A percentile compares a stretch with the other conserved stretches of the same genome.
Evolutionary conservation across 1,140 invertebrate species (phyloP).

Genomic region (Drosophila quadrilineata): DNA sequence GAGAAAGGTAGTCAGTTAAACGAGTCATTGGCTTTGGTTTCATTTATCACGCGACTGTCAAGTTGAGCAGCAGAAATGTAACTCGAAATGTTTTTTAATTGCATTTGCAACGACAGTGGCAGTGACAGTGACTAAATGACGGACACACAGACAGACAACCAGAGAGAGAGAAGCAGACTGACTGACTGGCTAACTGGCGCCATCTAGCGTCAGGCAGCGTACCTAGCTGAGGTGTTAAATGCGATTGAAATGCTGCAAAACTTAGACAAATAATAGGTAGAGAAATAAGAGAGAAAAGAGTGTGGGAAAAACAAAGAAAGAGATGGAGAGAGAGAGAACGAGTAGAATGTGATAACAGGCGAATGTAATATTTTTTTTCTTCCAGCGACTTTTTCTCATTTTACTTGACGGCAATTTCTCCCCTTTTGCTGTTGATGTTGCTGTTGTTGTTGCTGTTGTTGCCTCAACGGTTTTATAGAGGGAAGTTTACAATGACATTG

Average conservation of each 20-base stretch:
- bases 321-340: background rate
- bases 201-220: slow-evolving; percentile 11
- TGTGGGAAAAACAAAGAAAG: background rate
- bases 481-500: slow-evolving; percentile 54
- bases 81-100: slow-evolving; percentile 77
- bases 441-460: too few relatives aligned
- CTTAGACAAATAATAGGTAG: background rate
- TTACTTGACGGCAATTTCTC: too few relatives aligned
- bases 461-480: background rate
- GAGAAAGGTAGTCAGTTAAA: slow-evolving; percentile 35
- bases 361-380: too few relatives aligned
- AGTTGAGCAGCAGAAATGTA: slow-evolving; percentile 61
- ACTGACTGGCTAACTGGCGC: slow-evolving; percentile 1
- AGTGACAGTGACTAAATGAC: too few relatives aligned
- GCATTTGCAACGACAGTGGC: slow-evolving; percentile 53
- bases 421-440: too few relatives aligned
- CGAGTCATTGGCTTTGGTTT: slow-evolving; percentile 56
- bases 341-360: background rate
- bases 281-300: background rate
- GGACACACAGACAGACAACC: too few relatives aligned
- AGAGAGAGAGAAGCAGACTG: background rate
- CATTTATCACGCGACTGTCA: slow-evolving; percentile 73
- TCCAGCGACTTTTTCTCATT: background rate
- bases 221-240: slow-evolving; percentile 56
- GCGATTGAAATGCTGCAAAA: slow-evolving; percentile 20